Base-by-base conservation (phyloP, 2,113 vertebrate species). In the Psephotus haematonotus region DNA sequence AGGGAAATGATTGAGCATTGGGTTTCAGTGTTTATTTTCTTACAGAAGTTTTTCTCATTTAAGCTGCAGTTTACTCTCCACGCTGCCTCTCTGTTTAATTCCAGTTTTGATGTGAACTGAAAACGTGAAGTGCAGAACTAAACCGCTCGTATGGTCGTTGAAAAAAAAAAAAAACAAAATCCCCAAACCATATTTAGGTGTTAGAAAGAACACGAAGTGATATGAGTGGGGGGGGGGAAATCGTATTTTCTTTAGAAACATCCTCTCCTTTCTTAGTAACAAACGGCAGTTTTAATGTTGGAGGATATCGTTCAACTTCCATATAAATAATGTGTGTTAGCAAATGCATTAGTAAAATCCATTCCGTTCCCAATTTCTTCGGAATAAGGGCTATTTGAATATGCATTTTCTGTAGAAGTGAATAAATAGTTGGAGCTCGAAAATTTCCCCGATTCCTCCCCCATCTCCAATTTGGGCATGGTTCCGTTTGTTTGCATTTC, bases 11-110 rank as follows among this genome's bases (percentile, higher is more conserved):
- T 97, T 96, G 97, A 98, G 98, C 94, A 95, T 98, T 98, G 90
- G 95, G 97, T 98, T 98, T 98, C 98, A 95, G 37, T 98, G 98
- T 98, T 98, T 98, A 97, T 98, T 98, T 98, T 98, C 95, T 97
- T 98, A 96, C 98, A 98, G 96, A 98, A 97, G 98, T 98, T 98
- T 98, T 98, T 98, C 98, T 98, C 98, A 98, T 98, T 98, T 98
- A 97, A 97, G 86, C 93, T 65, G 91, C 90, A 95, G 95, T 97
- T 98, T 98, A 95, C 41, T 71, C 75, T 97, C 88, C 96, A 96
- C 9, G 95, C 96, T 97, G 59, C 69, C 86, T 97, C 89, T 88
- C 92, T 92, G 86, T 96, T 97, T 97, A 97, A 98, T 96, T 97
- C 94, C 77, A 90, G 93, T 96, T 98, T 98, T 98, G 97, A 98